Percentiles rank a stretch among this genome's conserved stretches.
Evolutionary conservation across 2,113 vertebrate species (phyloP).

Genomic region (Lethenteron reissneri): DNA sequence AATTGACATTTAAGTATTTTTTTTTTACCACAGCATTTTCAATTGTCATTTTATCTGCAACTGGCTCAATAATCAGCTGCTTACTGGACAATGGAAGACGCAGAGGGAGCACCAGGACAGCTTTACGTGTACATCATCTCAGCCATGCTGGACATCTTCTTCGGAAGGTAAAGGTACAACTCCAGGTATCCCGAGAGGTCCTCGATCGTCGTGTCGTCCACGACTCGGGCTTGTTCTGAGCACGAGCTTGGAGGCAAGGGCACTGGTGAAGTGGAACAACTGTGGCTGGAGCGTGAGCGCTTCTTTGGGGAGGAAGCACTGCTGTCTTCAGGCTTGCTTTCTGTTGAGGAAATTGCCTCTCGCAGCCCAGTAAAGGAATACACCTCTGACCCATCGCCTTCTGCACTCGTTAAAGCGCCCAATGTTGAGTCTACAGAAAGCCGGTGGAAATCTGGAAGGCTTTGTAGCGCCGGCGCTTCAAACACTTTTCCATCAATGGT

Average conservation of each 20-base stretch:
- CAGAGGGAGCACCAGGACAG: too few species aligned
- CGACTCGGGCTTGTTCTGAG: constrained; percentile 73
- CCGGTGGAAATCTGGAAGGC: constrained; percentile 52
- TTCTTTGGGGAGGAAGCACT: constrained; percentile 24
- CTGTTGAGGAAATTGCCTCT: constrained; percentile 37
- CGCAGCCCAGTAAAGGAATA: constrained; percentile 85
- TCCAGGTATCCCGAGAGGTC: constrained; percentile 96
- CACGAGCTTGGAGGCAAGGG: constrained; percentile 65
- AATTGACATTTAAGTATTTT: too few species aligned
- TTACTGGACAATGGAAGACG: too few species aligned
- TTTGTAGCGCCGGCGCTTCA: constrained; percentile 18
- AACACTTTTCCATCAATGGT: constrained; percentile 18
- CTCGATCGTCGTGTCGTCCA: constrained; percentile 94
- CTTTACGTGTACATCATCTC: constrained; percentile 98
- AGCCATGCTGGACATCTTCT: constrained; percentile 99
- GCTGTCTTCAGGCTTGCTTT: constrained; percentile 21
- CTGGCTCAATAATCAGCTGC: too few species aligned
- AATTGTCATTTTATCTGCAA: too few species aligned
- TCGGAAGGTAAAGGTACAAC: constrained; percentile 86
- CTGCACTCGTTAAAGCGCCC: constrained; percentile 18
- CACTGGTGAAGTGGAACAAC: constrained; percentile 7
- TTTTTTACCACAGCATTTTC: too few species aligned
- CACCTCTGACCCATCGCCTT: constrained; percentile 57
- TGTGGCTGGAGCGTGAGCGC: constrained; percentile 38
- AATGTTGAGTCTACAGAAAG: constrained; percentile 20